Evolutionary conservation across 1,140 invertebrate species (phyloP).

Genomic region (Cephus cinctus): DNA sequence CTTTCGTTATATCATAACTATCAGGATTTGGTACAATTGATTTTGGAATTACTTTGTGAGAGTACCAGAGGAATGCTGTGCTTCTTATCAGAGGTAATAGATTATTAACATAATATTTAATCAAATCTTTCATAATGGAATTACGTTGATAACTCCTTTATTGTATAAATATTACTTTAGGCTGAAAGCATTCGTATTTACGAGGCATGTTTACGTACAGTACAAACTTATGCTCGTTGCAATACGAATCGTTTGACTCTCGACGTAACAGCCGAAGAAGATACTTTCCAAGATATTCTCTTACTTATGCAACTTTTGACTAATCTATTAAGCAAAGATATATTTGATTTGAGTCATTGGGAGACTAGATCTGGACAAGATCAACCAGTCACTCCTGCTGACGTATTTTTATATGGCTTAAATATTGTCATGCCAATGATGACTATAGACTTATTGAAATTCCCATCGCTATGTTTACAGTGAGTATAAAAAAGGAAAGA

Average conservation of each 20-base stretch:
- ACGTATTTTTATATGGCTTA: conserved; percentile 71
- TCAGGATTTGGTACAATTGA: conserved; percentile 74
- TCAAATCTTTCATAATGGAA: not conserved
- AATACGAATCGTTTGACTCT: conserved; percentile 58
- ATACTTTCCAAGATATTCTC: conserved; percentile 71
- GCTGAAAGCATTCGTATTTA: conserved; percentile 63
- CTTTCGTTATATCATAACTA: conserved; percentile 80
- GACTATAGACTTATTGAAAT: conserved; percentile 71
- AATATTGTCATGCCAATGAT: conserved; percentile 76
- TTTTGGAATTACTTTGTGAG: conserved; percentile 75
- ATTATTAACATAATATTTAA: conserved; percentile 10
- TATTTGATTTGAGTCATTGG: conserved; percentile 61
- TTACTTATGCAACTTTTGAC: conserved; percentile 71
- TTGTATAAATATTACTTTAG: conserved; percentile 34
- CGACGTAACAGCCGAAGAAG: conserved; percentile 67
- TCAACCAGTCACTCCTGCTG: conserved; percentile 55
- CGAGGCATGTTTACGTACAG: conserved; percentile 61
- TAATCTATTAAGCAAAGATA: conserved; percentile 70
- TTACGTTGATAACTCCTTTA: conserved; percentile 12
- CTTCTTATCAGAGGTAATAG: conserved; percentile 61
- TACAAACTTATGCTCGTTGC: conserved; percentile 73
- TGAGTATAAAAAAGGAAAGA: conserved; percentile 39
- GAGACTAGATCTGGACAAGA: conserved; percentile 15
- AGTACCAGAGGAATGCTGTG: conserved; percentile 69
- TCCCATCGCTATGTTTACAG: conserved; percentile 67